Conservation (phyloP, 2,797 vertebrate species). For the Fistularia commersonii region DNA sequence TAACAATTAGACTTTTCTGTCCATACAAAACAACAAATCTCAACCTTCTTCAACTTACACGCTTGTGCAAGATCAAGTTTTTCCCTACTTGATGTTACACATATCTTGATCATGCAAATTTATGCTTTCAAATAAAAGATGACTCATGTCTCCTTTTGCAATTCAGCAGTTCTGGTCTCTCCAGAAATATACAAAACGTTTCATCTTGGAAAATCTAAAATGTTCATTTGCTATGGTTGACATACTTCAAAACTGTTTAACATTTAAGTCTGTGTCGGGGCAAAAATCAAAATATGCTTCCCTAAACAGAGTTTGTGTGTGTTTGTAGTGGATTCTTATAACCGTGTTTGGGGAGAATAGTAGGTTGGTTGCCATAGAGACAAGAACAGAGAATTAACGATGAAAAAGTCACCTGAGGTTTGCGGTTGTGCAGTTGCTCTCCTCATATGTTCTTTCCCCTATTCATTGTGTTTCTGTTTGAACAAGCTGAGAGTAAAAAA, state of each 20-base stretch:
- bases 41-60: too few relatives aligned
- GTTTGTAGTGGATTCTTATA: slow-evolving; percentile 6
- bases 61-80: slow-evolving; percentile 1
- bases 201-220: too few relatives aligned
- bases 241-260: not conserved
- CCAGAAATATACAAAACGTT: not conserved
- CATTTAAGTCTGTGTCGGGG: slow-evolving; percentile 15
- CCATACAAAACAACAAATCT: too few relatives aligned
- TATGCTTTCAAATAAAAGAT: too few relatives aligned
- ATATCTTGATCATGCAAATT: too few relatives aligned
- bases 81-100: too few relatives aligned
- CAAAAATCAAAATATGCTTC: slow-evolving; percentile 5
- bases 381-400: slow-evolving; percentile 47
- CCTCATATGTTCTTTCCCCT: slow-evolving; percentile 31
- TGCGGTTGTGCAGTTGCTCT: slow-evolving; percentile 53
- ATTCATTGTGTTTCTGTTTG: slow-evolving; percentile 10
- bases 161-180: not conserved
- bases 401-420: slow-evolving; percentile 46
- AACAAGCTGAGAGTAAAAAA: slow-evolving; percentile 1
- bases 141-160: too few relatives aligned
- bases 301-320: not conserved
- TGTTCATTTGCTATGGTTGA: too few relatives aligned
- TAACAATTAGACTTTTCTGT: too few relatives aligned
- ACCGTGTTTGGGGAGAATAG: not conserved
- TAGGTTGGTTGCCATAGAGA: slow-evolving; percentile 69